Base-by-base conservation (phyloP, 2,113 vertebrate species). In the Dendrocopos noguchii region DNA sequence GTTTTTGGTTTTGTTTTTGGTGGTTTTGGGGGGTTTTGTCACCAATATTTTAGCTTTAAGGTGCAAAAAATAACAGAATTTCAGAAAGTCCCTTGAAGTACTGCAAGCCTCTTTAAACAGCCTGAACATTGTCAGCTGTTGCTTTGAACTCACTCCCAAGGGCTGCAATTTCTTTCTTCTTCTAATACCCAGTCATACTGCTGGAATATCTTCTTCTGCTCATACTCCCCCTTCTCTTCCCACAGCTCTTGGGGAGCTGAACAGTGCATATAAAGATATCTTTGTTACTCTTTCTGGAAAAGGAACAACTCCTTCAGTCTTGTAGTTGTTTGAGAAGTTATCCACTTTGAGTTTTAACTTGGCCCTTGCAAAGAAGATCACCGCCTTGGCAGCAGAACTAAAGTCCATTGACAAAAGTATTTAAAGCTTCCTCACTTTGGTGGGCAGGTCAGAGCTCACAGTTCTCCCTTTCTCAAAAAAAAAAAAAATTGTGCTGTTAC, bases 271-370 rank as follows among this genome's bases (percentile, higher is more conserved):
- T 83, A 95, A 94, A 88, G 88, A 64, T 72, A 86, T 31, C 76
- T 93, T 94, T 96, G 87, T 93, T 94, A 74, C 53, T 42, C 57
- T 57, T 84, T 56, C 65, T 86, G 95, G 53, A 90, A 91, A 83
- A 67, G 13, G 64, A 92, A 42, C 71, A 89, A 52, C 42, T 72
- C 81, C 80, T 85, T 92, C 56, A 85, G 55, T 52, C 72, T 55
- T 52, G 4, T 2, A 63, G 66, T 33, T 84, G 81, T 87, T 61
- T 74, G 53, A 75, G 66, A 34, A 50, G 78, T 84, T 70, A 73
- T 13, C 21, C 53, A 39, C 31, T 84, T 20, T 8, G 59, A 87
- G 66, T 46, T 80, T 81, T 76, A 15, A 61, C 81, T 89, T 77
- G 42, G 42, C 10, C 79, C 42, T 91, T 73, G 31, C n/a, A 80